Percentiles rank a stretch among this genome's conserved stretches.
Evolutionary conservation across 2,797 vertebrate species (phyloP).

Genomic region (Tauraco hartlaubi): DNA sequence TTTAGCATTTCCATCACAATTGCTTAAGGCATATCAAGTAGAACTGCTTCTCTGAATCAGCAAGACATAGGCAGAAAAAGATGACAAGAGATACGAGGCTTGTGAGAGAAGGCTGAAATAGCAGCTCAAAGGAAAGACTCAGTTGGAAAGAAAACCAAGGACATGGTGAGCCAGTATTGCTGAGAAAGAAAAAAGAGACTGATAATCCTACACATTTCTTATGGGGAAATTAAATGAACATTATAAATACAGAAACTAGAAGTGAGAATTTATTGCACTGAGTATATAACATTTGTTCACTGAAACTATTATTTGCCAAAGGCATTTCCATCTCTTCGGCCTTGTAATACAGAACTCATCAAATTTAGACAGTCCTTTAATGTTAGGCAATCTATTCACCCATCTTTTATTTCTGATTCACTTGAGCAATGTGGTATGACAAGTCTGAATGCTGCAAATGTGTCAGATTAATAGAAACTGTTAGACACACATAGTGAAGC

Average conservation of each 20-base stretch:
- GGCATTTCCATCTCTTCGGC: neutral
- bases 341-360: neutral
- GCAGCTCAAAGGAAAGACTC: neutral
- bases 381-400: neutral
- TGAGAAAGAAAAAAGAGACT: neutral
- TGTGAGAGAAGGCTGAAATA: neutral
- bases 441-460: neutral
- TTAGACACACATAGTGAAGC: fast-evolving
- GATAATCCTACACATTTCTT: neutral
- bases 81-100: neutral
- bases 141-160: neutral
- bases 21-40: neutral
- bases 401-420: neutral
- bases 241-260: neutral
- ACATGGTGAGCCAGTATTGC: neutral
- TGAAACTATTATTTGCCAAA: neutral
- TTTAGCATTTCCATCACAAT: neutral
- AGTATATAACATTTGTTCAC: neutral
- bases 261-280: neutral
- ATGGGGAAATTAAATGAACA: neutral
- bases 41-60: neutral
- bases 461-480: neutral
- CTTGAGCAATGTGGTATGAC: neutral
- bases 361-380: neutral
- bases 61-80: neutral